phyloP scores from a whole-genome alignment of 1,140 invertebrate genomes.

The Neodiprion pinetum region DNA sequence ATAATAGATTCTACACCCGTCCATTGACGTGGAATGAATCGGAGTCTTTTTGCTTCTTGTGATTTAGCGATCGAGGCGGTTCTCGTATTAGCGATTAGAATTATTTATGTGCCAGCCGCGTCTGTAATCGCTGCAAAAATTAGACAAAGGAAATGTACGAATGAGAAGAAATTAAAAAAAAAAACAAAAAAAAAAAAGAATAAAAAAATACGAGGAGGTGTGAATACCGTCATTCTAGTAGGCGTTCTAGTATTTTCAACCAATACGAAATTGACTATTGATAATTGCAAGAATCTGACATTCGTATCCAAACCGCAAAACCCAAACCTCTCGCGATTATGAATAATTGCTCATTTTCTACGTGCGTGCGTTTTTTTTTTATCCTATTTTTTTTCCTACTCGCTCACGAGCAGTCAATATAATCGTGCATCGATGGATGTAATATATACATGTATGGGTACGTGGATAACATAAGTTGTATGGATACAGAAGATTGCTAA shows the following conservation, averaged over 20 bases:
- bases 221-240: too few relatives aligned
- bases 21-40: background rate
- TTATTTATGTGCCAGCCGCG: background rate
- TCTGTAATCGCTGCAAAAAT: background rate
- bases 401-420: too few relatives aligned
- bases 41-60: conserved; percentile 1
- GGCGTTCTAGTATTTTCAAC: too few relatives aligned
- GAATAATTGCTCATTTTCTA: too few relatives aligned
- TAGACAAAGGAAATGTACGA: background rate
- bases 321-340: too few relatives aligned
- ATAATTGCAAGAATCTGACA: too few relatives aligned
- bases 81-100: background rate
- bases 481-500: background rate
- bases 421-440: too few relatives aligned
- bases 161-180: too few relatives aligned
- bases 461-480: background rate
- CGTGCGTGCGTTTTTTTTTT: conserved; percentile 25
- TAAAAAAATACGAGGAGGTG: too few relatives aligned
- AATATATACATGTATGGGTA: background rate
- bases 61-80: background rate
- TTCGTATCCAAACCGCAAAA: too few relatives aligned
- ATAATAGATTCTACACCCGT: background rate
- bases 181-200: background rate
- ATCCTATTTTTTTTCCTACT: background rate
- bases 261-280: too few relatives aligned